A percentile compares a stretch with the other conserved stretches of the same genome.
Evolutionary conservation across 1,140 invertebrate genomes (phyloP).

Genomic region (Scaptomyza pallida): DNA sequence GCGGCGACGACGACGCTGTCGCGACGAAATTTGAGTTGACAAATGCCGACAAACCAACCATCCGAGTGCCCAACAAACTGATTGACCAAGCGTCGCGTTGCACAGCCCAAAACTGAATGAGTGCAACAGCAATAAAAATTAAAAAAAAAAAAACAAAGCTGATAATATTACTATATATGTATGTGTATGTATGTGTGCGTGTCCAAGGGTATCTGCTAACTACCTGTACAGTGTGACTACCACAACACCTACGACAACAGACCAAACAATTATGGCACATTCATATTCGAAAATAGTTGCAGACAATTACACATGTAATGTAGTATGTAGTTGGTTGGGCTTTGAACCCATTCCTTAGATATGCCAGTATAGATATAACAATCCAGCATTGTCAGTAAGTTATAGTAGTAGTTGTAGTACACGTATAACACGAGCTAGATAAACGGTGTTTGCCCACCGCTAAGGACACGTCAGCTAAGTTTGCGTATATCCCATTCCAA

Average conservation of each 20-base stretch:
- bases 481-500: conserved; percentile 7
- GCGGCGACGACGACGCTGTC: conserved; percentile 21
- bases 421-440: conserved; percentile 8
- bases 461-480: conserved; percentile 49
- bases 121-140: conserved; percentile 22
- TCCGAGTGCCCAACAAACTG: neutral
- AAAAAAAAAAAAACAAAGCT: neutral
- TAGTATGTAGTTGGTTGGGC: neutral
- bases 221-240: neutral
- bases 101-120: conserved; percentile 41
- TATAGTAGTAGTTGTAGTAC: conserved; percentile 11
- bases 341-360: conserved; percentile 21
- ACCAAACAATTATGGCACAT: conserved; percentile 26
- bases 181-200: neutral
- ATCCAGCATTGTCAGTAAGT: neutral
- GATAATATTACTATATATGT: conserved; percentile 10
- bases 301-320: neutral
- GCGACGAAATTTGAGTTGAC: conserved; percentile 38
- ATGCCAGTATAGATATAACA: conserved; percentile 2
- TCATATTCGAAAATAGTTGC: conserved; percentile 19
- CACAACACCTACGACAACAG: neutral
- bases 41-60: conserved; percentile 2
- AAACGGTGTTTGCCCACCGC: conserved; percentile 4
- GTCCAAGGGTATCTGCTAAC: neutral
- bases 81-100: conserved; percentile 25